Conservation (phyloP, 2,888 invertebrate species). For the Tenthredo distinguenda region DNA sequence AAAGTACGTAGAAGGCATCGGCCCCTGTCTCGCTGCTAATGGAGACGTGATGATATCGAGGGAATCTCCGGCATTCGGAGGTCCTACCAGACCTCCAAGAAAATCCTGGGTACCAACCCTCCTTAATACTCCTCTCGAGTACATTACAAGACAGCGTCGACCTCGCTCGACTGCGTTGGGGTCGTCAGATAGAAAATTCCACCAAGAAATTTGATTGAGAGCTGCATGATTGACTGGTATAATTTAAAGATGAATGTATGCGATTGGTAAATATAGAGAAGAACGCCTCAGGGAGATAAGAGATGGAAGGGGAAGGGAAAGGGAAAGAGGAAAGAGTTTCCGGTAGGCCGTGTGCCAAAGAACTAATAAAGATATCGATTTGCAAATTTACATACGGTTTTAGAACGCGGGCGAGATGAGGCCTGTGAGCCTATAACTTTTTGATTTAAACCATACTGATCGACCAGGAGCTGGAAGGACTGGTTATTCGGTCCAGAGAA, state of each 20-base stretch:
- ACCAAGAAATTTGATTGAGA: not conserved
- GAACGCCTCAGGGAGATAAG: not conserved
- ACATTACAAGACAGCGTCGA: slow-evolving; percentile 7
- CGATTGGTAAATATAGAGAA: not conserved
- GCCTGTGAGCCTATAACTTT: not conserved
- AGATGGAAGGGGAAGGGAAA: not conserved
- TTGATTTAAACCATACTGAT: slow-evolving; percentile 23
- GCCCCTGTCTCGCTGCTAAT: slow-evolving; percentile 40
- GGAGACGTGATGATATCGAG: slow-evolving; percentile 50
- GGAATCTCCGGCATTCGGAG: slow-evolving; percentile 40
- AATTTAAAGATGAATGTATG: not conserved
- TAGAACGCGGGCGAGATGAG: slow-evolving; percentile 5
- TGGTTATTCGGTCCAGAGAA: slow-evolving; percentile 19
- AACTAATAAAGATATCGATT: slow-evolving; percentile 46
- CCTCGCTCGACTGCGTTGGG: not conserved
- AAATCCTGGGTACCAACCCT: slow-evolving; percentile 40
- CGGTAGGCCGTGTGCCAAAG: slow-evolving; percentile 26
- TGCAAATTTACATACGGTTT: slow-evolving; percentile 30
- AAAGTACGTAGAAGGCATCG: slow-evolving; percentile 22
- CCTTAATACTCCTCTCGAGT: slow-evolving; percentile 32
- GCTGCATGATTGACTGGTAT: slow-evolving; percentile 24
- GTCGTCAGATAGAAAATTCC: slow-evolving; percentile 27
- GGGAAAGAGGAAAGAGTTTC: not conserved
- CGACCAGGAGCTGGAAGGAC: slow-evolving; percentile 20
- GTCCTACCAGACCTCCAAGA: slow-evolving; percentile 29